These are phyloP conservation scores for Gavialis gangeticus DNA, from an alignment of 2,113 vertebrate genomes.

Conservation along the genomic window DNA sequence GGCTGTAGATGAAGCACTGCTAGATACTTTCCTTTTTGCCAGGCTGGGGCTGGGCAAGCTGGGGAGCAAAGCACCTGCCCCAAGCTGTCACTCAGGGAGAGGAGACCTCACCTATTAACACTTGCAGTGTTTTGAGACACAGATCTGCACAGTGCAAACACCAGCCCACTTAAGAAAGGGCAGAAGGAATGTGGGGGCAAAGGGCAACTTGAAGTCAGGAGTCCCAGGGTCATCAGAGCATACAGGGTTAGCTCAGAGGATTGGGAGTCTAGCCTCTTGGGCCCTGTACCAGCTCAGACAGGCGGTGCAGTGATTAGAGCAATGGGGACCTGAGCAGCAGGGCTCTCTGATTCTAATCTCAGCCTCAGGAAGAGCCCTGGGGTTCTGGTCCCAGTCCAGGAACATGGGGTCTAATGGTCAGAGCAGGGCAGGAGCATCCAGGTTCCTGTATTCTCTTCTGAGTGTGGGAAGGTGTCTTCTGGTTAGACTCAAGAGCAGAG, in stretches of 20 bases:
- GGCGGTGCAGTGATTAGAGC: no score
- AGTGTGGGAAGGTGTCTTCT: no score
- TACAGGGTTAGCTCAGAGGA: neutral
- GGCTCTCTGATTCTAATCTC: no score
- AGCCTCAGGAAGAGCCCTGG: no score
- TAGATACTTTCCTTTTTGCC: neutral
- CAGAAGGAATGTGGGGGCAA: no score
- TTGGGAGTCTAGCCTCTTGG: neutral
- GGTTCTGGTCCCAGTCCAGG: neutral
- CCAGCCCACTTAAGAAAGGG: neutral
- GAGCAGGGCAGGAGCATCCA: neutral
- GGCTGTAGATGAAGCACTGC: neutral
- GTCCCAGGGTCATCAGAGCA: neutral
- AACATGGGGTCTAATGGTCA: neutral
- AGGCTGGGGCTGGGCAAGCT: neutral
- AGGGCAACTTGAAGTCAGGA: neutral
- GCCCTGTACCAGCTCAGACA: no score
- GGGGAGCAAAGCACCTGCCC: neutral
- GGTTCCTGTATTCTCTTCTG: no score
- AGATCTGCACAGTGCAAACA: neutral
- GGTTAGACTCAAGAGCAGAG: no score
- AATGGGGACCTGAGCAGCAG: no score
- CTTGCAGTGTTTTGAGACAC: neutral
- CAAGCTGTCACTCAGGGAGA: neutral
- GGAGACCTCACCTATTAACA: no score